These are phyloP conservation scores for Phania funesta DNA, from an alignment of 2,888 invertebrate species.

Conservation along the genomic window DNA sequence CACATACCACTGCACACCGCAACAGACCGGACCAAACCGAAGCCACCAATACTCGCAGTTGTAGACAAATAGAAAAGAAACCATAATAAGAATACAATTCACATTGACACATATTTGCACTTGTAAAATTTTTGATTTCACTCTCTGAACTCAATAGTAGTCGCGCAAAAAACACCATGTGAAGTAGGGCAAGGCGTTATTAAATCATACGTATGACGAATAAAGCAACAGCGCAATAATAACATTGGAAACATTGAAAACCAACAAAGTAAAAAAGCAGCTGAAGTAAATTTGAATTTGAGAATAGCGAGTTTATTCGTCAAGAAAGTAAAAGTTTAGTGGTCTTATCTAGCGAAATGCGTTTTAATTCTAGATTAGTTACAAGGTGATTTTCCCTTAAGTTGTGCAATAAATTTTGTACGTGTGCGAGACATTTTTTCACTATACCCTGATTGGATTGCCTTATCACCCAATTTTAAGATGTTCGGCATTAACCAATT, in stretches of 20 bases:
- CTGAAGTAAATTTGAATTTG: not conserved
- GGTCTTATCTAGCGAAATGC: not conserved
- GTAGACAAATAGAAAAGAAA: not conserved
- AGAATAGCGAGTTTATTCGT: slow-evolving; percentile 2
- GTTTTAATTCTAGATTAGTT: not conserved
- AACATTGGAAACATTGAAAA: not conserved
- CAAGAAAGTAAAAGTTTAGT: slow-evolving; percentile 45
- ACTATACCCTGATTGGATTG: too few species aligned
- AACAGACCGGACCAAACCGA: not conserved
- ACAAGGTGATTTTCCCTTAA: too few species aligned
- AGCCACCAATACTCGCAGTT: slow-evolving; percentile 17
- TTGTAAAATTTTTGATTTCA: slow-evolving; percentile 48
- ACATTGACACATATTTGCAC: slow-evolving; percentile 54
- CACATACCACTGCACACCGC: not conserved
- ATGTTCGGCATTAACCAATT: too few species aligned
- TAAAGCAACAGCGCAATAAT: not conserved
- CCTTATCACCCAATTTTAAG: too few species aligned
- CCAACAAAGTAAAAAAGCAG: not conserved
- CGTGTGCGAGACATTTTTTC: too few species aligned
- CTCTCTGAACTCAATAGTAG: slow-evolving; percentile 53
- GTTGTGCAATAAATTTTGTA: too few species aligned
- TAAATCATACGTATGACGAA: slow-evolving; percentile 39
- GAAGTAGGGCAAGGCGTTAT: slow-evolving; percentile 58
- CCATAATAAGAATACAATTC: slow-evolving; percentile 31
- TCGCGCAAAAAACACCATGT: slow-evolving; percentile 11